Conservation (phyloP, 2,888 invertebrate species). For the Spisula solida region DNA sequence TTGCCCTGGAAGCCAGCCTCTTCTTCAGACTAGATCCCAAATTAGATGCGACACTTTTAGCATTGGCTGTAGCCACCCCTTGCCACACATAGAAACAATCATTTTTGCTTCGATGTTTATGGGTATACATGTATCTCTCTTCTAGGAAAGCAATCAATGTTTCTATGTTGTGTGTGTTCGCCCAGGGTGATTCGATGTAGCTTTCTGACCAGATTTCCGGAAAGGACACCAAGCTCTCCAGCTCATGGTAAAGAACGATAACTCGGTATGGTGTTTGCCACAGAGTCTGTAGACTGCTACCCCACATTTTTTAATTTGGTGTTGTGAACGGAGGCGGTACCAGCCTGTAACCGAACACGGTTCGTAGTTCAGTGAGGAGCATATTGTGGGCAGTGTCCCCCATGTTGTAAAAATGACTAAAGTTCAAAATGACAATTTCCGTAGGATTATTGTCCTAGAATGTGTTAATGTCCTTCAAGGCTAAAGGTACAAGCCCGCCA, state of each 20-base stretch:
- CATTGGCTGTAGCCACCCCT: conserved; percentile 92
- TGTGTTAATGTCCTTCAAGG: conserved; percentile 90
- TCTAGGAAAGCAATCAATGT: conserved; percentile 90
- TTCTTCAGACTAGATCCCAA: conserved; percentile 86
- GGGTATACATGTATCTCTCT: conserved; percentile 89
- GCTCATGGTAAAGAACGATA: conserved; percentile 85
- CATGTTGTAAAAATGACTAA: conserved; percentile 94
- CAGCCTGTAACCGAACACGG: conserved; percentile 90
- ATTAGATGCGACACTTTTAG: conserved; percentile 76
- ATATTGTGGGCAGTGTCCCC: conserved; percentile 90
- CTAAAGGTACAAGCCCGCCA: conserved; percentile 91
- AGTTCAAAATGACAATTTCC: conserved; percentile 93
- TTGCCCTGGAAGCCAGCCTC: conserved; percentile 86
- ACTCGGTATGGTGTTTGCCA: conserved; percentile 89
- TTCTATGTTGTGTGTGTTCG: conserved; percentile 90
- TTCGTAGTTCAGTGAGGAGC: conserved; percentile 90
- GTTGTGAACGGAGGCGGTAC: conserved; percentile 88
- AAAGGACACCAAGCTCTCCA: conserved; percentile 58
- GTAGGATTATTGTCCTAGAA: conserved; percentile 92
- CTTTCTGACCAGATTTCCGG: conserved; percentile 90
- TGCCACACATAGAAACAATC: conserved; percentile 93
- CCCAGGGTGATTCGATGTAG: conserved; percentile 94
- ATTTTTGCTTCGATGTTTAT: conserved; percentile 88
- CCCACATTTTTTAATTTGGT: conserved; percentile 88
- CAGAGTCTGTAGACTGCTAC: conserved; percentile 90